Evolutionary conservation across 1,140 invertebrate species (phyloP), one percentile per base, ranked within the genome.

Genomic region (Heliconius hermathena): DNA sequence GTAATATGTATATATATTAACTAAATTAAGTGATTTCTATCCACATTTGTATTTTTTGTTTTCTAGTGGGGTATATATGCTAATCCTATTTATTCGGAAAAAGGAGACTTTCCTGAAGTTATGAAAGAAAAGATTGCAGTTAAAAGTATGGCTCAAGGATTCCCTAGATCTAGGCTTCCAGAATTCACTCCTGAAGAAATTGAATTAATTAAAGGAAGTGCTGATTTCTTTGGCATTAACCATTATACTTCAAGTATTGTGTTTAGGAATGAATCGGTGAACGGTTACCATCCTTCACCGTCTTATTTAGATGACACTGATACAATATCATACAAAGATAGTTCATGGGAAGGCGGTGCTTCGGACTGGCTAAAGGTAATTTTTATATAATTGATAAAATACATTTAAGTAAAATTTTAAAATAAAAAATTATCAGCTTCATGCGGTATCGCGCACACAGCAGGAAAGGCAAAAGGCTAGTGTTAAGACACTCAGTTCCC

Each of bases 161-260:
- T 66, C 22, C 60, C 60, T 26, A 66, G 60, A 66, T 66, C 94
- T 0, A 84, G 95, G 60, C 82, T 95, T 9, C 93, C 92, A 8
- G 87, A 88, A 72, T 93, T 95, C 36, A 91, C 91, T 4, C 52
- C 79, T 8, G 85, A 90, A 71, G 91, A 92, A 83, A 78, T 89
- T 11, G 80, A 87, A 74, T 84, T 85, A 36, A 70, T 91, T 13
- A 81, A 79, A 29, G 95, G 95, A 8, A 91, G 91, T 16, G 92
- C 94, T 0, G 96, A 96, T 82, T 96, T 96, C 89, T 95, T 96
- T 74, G 96, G 96, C 36, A 83, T 96, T 1, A 96, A 96, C 78
- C 92, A 95, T 76, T 96, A 96, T 60, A 52, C 26, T 78, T 85
- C 66, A 78, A 72, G 13, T 52, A 76, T 38, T 85, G 87, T 20